These are phyloP conservation scores for Eublepharis macularius DNA, from an alignment of 2,113 vertebrate species.

Conservation along the genomic window DNA sequence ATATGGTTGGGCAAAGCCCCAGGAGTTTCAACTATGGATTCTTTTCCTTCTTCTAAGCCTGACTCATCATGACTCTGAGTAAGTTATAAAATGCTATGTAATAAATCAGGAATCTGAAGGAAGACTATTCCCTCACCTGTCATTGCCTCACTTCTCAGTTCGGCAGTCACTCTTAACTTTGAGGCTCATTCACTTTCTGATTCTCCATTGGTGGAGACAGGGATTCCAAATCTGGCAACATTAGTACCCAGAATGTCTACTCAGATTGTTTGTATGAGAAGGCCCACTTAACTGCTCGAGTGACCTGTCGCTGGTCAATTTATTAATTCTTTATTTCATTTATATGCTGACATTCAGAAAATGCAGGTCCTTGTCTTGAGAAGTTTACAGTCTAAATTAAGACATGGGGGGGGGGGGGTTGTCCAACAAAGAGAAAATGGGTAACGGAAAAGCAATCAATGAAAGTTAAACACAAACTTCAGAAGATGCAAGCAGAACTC, in stretches of 20 bases:
- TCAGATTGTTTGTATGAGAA: background rate
- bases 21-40: background rate
- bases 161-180: background rate
- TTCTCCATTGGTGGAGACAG: too few relatives aligned
- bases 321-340: background rate
- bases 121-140: background rate
- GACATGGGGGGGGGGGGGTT: background rate
- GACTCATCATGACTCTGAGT: background rate
- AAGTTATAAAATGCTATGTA: background rate
- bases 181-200: background rate
- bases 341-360: background rate
- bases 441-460: background rate
- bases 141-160: too few relatives aligned
- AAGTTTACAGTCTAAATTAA: background rate
- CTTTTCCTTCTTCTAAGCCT: background rate
- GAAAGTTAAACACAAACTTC: background rate
- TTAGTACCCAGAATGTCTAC: background rate
- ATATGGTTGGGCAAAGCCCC: background rate
- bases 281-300: background rate
- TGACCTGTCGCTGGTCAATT: background rate
- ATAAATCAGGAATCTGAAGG: conserved; percentile 12
- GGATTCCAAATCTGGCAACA: too few relatives aligned
- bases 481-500: background rate
- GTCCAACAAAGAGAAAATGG: background rate
- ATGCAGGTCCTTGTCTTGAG: background rate